Conservation (phyloP, 2,113 vertebrate species). For the Catagonus wagneri region DNA sequence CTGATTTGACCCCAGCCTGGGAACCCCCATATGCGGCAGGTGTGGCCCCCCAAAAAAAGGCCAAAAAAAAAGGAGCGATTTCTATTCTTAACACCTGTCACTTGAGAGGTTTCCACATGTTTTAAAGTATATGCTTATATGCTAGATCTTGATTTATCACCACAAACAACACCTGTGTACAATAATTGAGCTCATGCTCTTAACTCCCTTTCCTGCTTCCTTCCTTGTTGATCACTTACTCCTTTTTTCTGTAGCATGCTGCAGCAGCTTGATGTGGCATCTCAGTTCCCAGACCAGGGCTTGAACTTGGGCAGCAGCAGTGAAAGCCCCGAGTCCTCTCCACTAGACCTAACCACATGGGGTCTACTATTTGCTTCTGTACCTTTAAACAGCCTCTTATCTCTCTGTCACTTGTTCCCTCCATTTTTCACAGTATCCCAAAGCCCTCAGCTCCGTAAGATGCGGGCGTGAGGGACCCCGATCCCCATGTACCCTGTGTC, state of each 20-base stretch:
- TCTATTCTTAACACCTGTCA: neutral
- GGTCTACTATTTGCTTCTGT: neutral
- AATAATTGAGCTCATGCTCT: fast-evolving
- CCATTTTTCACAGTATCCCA: fast-evolving
- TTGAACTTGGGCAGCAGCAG: too few species aligned
- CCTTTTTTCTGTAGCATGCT: too few species aligned
- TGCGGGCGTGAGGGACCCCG: neutral
- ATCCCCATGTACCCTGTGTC: too few species aligned
- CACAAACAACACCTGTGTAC: fast-evolving
- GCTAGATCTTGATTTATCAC: too few species aligned
- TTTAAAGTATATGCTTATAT: neutral
- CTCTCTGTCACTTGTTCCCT: neutral
- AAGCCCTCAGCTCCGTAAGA: neutral
- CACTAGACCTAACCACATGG: too few species aligned
- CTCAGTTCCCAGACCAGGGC: too few species aligned
- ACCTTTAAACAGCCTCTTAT: fast-evolving
- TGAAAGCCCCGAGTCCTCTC: too few species aligned
- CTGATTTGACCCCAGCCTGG: too few species aligned
- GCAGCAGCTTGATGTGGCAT: too few species aligned
- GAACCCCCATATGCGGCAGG: too few species aligned
- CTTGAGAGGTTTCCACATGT: neutral
- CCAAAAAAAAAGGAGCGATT: neutral
- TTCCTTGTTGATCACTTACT: too few species aligned
- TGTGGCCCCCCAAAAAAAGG: too few species aligned
- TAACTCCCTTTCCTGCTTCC: neutral